Evolutionary conservation across 2,113 vertebrate genomes (phyloP), one percentile per base, ranked within the genome.

Genomic region (Heliornis fulica): DNA sequence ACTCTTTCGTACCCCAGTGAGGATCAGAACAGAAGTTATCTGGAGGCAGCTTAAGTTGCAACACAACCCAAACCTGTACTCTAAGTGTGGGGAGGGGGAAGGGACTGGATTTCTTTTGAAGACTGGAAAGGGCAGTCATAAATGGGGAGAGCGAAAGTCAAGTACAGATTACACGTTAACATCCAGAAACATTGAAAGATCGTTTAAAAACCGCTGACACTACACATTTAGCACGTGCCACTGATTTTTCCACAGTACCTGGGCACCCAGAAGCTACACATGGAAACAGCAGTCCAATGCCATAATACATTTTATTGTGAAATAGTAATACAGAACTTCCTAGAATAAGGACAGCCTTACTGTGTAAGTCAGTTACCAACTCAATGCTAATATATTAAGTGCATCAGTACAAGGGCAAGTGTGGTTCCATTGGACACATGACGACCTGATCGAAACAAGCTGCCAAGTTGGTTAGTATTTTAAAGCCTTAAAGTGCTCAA

Each of bases 401-500:
- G 95, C 98, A 92, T 97, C 95, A 97, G 96, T 95, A 97, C 82
- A 93, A 90, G 91, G 96, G 93, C 32, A 79, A 83, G 69, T 85
- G 97, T 96, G 96, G 90, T 94, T 97, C 95, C 89, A 53, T 64
- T 78, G 94, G 87, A 97, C 97, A 88, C 90, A 18, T 83, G 89
- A 96, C 65, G 80, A 98, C 96, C 96, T 90, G 20, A 93, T 69
- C 96, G 82, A 90, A 96, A 97, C 88, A 97, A 98, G 96, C 94
- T 97, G 96, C 97, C 95, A 95, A 93, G 92, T 94, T 91, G 87
- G 94, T 94, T 97, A 96, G 78, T 95, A 94, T 95, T 98, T 95
- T 94, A 97, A 97, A 97, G 93, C 96, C 94, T 98, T 97, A 97
- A 97, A 97, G 97, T 97, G 96, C 97, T 97, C 93, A 94, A 97